Evolutionary conservation across 30 jellyfish, hydroid and myxozoan genomes (phyloP).

Genomic region (Aurelia aurita): DNA sequence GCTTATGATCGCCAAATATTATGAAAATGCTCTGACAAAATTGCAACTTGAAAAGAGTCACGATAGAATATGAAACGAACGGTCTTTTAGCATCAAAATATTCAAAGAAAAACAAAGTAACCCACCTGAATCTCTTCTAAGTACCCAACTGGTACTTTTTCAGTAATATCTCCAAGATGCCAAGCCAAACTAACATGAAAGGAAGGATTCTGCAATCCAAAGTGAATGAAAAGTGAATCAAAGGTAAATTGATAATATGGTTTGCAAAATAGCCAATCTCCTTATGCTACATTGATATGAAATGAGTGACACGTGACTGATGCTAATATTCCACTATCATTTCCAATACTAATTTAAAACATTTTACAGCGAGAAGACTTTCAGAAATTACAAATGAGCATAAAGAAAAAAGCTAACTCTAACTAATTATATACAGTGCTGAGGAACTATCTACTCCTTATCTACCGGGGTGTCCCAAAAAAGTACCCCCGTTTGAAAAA

Average conservation of each 20-base stretch:
- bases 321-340: background rate
- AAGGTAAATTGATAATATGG: background rate
- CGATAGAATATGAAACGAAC: no score
- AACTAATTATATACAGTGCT: no score
- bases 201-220: conserved; percentile 60
- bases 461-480: no score
- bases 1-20: no score
- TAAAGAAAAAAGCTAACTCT: no score
- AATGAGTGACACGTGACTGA: background rate
- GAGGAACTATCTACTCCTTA: no score
- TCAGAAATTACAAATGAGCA: no score
- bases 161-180: conserved; percentile 74
- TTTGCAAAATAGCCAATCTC: background rate
- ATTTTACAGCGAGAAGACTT: no score
- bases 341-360: background rate
- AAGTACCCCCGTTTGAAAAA: no score
- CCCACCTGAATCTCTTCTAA: conserved; percentile 39
- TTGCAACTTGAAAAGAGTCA: no score
- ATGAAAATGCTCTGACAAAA: no score
- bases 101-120: background rate
- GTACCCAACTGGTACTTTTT: background rate
- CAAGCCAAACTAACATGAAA: conserved; percentile 92
- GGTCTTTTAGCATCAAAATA: background rate
- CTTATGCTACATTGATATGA: no score
- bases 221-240: background rate